Evolutionary conservation across 2,113 vertebrate species (phyloP), one percentile per base, ranked within the genome.

Genomic region (Australoheros scitulus): DNA sequence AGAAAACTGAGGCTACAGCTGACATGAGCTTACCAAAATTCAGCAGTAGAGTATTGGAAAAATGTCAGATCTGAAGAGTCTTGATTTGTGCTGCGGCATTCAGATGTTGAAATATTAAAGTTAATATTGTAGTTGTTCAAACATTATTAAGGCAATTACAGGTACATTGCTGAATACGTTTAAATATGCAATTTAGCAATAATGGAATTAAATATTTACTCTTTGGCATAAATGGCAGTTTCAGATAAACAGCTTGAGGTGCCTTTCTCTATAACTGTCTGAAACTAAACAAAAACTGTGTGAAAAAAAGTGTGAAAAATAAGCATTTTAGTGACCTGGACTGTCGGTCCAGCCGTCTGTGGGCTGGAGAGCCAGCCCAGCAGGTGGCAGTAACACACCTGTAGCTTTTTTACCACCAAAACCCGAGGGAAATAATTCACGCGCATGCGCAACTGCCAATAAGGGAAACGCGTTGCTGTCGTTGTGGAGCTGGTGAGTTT

Each of bases 401-500:
- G 13, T 50, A 41, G 24, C 2, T 2, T 57, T 47, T 41, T 4
- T 11, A 70, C 3, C 52, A 24, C 7, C 7, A 57, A 14, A 63
- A 59, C 6, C 26, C 43, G 24, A 13, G n/a, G 55, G 74, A 41
- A 26, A 61, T 5, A 3, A 47, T 47, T 22, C 13, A 14, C 14
- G 77, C 13, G 80, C 91, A 90, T 92, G 93, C 93, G 92, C 85
- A 75, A 0, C 56, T 24, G 0, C 3, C 2, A 17, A 11, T 4
- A 11, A 18, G 1, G 36, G 4, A 32, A 20, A 92, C 92, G 93
- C 78, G 91, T 91, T 14, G 32, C 6, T 15, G 32, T 84, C 93
- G 91, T 87, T 61, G 77, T 50, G 75, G 15, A 32, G 32, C 59
- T 11, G 88, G 93, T 94, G 78, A 91, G 86, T 88, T 88, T 75